Evolutionary conservation across 2,797 vertebrate genomes (phyloP).

Genomic region (Spinus olivaceus): DNA sequence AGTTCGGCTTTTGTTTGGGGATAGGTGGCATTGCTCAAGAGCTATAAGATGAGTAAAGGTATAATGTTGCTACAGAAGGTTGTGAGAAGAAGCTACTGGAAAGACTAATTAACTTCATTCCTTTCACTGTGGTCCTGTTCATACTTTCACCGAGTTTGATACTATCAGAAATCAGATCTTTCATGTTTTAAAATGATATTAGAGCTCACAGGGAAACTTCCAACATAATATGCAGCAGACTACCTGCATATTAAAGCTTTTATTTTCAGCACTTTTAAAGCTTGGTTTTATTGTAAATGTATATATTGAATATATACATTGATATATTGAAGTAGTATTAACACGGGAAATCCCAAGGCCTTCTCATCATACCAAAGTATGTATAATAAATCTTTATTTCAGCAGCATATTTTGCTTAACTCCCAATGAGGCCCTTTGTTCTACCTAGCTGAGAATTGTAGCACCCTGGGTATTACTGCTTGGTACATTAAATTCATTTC

Average conservation of each 20-base stretch:
- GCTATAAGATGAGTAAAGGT: neutral
- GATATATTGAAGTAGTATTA: neutral
- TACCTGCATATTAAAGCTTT: neutral
- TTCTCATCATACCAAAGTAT: neutral
- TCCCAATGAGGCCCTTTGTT: neutral
- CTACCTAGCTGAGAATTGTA: neutral
- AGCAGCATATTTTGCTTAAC: neutral
- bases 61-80: neutral
- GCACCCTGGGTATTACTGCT: neutral
- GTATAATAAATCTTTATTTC: neutral
- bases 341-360: neutral
- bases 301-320: neutral
- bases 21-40: neutral
- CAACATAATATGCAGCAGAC: neutral
- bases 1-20: neutral
- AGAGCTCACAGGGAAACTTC: neutral
- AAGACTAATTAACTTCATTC: neutral
- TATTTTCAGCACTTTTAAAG: neutral
- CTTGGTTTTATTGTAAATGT: neutral
- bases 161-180: neutral
- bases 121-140: neutral
- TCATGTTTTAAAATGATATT: neutral
- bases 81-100: neutral
- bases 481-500: neutral
- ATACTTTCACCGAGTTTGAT: neutral